These are phyloP conservation scores for Tyrannus savana DNA, from an alignment of 2,113 vertebrate genomes.

Conservation along the genomic window DNA sequence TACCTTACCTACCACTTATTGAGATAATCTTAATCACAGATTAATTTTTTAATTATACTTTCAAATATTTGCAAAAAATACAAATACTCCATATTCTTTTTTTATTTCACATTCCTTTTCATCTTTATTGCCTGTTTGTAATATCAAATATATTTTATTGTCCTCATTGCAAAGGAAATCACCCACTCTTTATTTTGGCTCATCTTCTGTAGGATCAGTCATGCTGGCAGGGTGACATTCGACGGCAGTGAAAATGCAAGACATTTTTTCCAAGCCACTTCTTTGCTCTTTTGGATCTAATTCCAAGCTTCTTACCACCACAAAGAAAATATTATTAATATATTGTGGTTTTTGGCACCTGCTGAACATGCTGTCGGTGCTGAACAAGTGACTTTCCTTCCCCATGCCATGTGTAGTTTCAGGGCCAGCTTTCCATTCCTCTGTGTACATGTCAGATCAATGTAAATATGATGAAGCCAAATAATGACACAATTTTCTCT, in stretches of 20 bases:
- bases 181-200: constrained; percentile 35
- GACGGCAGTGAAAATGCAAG: background rate
- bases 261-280: constrained; percentile 16
- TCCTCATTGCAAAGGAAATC: background rate
- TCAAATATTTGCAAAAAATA: background rate
- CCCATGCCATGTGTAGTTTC: background rate
- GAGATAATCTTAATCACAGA: background rate
- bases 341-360: constrained; percentile 50
- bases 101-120: background rate
- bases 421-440: background rate
- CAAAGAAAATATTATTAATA: constrained; percentile 49
- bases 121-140: background rate
- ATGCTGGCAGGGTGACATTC: background rate
- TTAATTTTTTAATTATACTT: background rate
- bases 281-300: background rate
- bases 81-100: background rate
- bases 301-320: background rate
- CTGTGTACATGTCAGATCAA: background rate
- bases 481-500: background rate
- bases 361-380: background rate
- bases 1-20: background rate
- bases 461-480: background rate
- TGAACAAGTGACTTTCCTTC: background rate
- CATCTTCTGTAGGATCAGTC: background rate
- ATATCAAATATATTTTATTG: constrained; percentile 14